Evolutionary conservation across 2,888 invertebrate genomes (phyloP).

Genomic region (Dione vanillae): DNA sequence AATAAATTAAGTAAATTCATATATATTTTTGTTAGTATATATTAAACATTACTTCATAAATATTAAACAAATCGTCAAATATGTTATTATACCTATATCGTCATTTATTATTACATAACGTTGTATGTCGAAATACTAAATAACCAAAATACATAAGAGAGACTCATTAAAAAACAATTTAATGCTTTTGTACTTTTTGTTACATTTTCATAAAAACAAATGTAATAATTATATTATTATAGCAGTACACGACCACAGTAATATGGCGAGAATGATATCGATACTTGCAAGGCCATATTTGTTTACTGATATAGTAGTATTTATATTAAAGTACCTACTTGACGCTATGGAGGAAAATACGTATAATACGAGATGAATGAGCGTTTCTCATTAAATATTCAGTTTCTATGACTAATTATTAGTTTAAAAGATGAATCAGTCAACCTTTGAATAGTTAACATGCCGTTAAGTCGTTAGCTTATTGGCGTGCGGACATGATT

Average conservation of each 20-base stretch:
- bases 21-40: too few relatives aligned
- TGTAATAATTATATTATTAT: not conserved
- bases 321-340: not conserved
- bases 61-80: too few relatives aligned
- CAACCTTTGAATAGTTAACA: constrained; percentile 29
- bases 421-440: constrained; percentile 33
- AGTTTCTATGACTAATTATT: constrained; percentile 26
- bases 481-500: constrained; percentile 23
- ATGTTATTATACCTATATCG: too few relatives aligned
- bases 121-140: too few relatives aligned
- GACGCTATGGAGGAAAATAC: constrained; percentile 6
- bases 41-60: too few relatives aligned
- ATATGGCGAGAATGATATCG: constrained; percentile 69
- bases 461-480: constrained; percentile 37
- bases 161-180: too few relatives aligned
- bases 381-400: not conserved
- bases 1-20: too few relatives aligned
- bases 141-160: too few relatives aligned
- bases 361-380: constrained; percentile 1
- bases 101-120: too few relatives aligned
- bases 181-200: too few relatives aligned
- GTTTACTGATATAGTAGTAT: constrained; percentile 63
- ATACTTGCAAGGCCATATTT: constrained; percentile 78
- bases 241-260: constrained; percentile 64
- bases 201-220: too few relatives aligned